A percentile compares a stretch with the other conserved stretches of the same genome.
These are phyloP conservation scores for Pao palembangensis DNA, from an alignment of 2,113 vertebrate genomes.

Conservation along the genomic window DNA sequence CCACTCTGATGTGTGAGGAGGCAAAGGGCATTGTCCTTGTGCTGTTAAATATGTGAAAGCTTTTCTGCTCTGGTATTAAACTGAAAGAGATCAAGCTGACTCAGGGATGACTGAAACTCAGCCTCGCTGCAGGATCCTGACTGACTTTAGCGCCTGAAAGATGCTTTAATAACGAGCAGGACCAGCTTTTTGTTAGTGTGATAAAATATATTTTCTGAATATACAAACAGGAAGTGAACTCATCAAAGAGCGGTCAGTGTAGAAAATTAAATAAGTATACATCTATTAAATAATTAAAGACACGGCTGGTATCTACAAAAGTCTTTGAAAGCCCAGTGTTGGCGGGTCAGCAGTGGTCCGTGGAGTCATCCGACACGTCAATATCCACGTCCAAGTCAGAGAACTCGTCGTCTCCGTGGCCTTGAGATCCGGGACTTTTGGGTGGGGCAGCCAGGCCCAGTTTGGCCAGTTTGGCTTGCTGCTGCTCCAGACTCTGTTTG, in stretches of 20 bases:
- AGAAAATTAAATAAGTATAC: constrained; percentile 76
- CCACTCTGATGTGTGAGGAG: no score
- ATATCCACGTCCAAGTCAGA: constrained; percentile 66
- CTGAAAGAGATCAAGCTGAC: no score
- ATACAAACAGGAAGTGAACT: constrained; percentile 50
- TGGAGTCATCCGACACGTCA: constrained; percentile 64
- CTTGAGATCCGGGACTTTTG: constrained; percentile 73
- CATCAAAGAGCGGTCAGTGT: constrained; percentile 54
- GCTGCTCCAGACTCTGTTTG: constrained; percentile 82
- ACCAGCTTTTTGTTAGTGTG: constrained; percentile 11
- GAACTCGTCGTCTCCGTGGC: constrained; percentile 66
- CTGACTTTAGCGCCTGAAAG: no score
- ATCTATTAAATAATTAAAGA: constrained; percentile 71
- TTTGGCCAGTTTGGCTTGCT: constrained; percentile 80
- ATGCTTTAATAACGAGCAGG: not conserved
- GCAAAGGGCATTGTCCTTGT: no score
- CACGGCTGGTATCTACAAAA: constrained; percentile 37
- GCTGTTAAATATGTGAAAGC: no score
- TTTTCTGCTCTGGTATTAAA: no score
- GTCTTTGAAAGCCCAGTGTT: constrained; percentile 6
- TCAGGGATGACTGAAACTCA: no score
- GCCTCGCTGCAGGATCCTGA: no score
- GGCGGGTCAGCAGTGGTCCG: constrained; percentile 50
- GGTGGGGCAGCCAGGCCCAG: constrained; percentile 70
- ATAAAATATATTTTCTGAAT: constrained; percentile 75